Evolutionary conservation across 2,113 vertebrate genomes (phyloP).

Genomic region (Cynopterus brachyotis): DNA sequence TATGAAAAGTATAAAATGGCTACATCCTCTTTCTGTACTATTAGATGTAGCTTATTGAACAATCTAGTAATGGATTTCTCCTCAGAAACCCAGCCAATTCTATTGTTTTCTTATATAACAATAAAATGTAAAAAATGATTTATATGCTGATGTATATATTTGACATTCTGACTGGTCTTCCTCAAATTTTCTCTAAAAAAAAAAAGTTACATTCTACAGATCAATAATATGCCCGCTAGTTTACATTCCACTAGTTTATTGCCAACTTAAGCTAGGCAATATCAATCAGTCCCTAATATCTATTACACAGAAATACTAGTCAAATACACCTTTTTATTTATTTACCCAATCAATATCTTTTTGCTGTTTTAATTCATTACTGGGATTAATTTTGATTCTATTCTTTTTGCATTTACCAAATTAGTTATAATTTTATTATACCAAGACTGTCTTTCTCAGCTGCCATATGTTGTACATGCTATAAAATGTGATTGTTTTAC

Average conservation of each 20-base stretch:
- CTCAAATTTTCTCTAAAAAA: conserved; percentile 25
- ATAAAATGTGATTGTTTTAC: neutral
- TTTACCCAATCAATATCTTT: neutral
- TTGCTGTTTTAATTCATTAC: conserved; percentile 15
- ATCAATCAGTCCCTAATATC: neutral
- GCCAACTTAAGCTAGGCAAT: neutral
- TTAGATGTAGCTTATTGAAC: neutral
- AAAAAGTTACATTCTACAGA: neutral
- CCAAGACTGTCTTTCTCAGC: neutral
- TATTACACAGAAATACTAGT: neutral
- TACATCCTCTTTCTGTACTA: neutral
- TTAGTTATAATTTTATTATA: neutral
- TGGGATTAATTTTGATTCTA: neutral
- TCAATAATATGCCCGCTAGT: neutral
- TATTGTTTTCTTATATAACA: neutral
- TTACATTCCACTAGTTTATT: neutral
- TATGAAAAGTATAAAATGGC: neutral
- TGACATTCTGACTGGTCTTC: conserved; percentile 8
- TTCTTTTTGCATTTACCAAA: conserved; percentile 31
- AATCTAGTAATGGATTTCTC: neutral
- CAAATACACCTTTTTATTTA: neutral
- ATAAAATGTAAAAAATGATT: neutral
- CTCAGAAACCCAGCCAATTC: neutral
- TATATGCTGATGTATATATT: neutral
- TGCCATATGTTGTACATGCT: neutral